Evolutionary conservation across 2,797 vertebrate genomes (phyloP).

Genomic region (Leptatherina wallacei): DNA sequence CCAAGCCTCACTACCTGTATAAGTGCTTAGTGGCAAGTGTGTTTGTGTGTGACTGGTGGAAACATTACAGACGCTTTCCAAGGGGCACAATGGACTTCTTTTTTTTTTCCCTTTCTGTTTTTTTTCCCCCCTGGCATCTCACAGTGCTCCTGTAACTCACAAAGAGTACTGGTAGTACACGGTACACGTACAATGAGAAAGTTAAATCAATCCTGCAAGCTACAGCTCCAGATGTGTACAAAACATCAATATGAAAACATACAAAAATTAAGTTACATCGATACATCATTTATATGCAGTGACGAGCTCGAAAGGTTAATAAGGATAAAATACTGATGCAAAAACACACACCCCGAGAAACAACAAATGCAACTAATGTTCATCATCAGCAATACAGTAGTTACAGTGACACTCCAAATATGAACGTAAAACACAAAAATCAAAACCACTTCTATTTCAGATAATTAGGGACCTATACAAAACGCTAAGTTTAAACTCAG

Average conservation of each 20-base stretch:
- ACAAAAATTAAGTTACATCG: constrained; percentile 95
- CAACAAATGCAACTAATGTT: constrained; percentile 94
- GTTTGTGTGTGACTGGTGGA: constrained; percentile 54
- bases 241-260: constrained; percentile 94
- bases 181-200: constrained; percentile 78
- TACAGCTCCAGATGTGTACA: constrained; percentile 93
- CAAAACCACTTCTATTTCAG: constrained; percentile 95
- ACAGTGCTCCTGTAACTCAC: constrained; percentile 82
- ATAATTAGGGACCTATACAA: constrained; percentile 96
- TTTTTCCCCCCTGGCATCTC: constrained; percentile 82
- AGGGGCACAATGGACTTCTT: constrained; percentile 37
- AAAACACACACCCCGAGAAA: constrained; percentile 88
- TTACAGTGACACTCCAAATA: constrained; percentile 99
- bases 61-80: constrained; percentile 64
- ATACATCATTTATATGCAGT: constrained; percentile 98
- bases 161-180: constrained; percentile 76
- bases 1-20: constrained; percentile 80
- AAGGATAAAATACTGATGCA: constrained; percentile 99
- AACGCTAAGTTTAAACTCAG: constrained; percentile 93
- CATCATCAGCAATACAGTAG: constrained; percentile 99
- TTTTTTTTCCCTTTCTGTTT: constrained; percentile 40
- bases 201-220: constrained; percentile 98
- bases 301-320: constrained; percentile 94
- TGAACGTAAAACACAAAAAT: constrained; percentile 92
- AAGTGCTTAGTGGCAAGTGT: constrained; percentile 81